Percentiles rank a stretch among this genome's conserved stretches.
These are phyloP conservation scores for Hemichromis elongatus DNA, from an alignment of 2,113 vertebrate species.

Conservation along the genomic window DNA sequence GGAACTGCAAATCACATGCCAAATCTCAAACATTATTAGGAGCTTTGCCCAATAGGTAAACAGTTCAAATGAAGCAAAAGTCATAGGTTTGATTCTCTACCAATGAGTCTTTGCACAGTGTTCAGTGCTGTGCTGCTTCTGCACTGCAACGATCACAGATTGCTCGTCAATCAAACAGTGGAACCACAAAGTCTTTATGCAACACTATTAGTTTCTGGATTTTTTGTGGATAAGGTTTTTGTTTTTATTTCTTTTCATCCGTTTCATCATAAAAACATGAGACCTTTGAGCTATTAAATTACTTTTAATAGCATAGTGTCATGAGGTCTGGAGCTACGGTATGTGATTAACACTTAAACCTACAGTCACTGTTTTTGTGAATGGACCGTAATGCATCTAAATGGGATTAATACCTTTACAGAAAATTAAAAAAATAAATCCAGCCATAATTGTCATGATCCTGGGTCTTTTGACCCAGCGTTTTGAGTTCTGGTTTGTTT, in stretches of 20 bases:
- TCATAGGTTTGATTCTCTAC: not conserved
- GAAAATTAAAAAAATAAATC: not conserved
- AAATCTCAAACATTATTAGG: not conserved
- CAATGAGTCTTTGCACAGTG: not conserved
- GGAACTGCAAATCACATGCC: not conserved
- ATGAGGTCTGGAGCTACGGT: not conserved
- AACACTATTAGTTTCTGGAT: not conserved
- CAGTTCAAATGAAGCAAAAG: not conserved
- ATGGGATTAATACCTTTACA: not conserved
- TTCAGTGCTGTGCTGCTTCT: not conserved
- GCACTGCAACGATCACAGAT: not conserved
- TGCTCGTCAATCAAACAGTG: not conserved
- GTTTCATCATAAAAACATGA: not conserved
- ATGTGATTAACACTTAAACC: not conserved
- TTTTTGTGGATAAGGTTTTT: not conserved
- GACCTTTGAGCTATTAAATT: not conserved
- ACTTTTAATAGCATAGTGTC: not conserved
- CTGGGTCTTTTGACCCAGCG: no score
- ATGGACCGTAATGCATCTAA: not conserved
- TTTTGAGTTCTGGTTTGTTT: no score
- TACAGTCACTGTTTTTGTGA: not conserved
- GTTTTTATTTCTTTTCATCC: not conserved
- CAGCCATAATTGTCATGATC: no score
- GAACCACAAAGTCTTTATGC: not conserved
- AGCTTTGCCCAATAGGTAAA: not conserved